phyloP scores from a whole-genome alignment of 2,888 invertebrate species.

The Parthenolecanium corni region DNA sequence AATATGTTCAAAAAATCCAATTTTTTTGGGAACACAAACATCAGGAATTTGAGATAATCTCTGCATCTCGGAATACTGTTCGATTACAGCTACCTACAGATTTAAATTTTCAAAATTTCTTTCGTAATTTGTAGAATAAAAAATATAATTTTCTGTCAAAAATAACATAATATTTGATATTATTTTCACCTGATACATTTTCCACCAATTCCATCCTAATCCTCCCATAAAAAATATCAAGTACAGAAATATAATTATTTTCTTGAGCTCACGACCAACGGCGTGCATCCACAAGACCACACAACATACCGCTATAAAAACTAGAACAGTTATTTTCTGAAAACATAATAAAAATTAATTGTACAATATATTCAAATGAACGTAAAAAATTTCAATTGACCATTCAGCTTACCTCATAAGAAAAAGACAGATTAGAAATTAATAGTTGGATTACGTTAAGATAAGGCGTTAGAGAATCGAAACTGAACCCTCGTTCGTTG shows the following conservation, averaged over 20 bases:
- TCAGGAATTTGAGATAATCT: slow-evolving; percentile 2
- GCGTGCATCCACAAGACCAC: slow-evolving; percentile 18
- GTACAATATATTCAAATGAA: neutral
- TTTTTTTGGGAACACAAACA: slow-evolving; percentile 10
- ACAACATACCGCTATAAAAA: neutral
- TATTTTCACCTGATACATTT: slow-evolving; percentile 15
- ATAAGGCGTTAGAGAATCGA: slow-evolving; percentile 9
- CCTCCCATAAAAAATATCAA: slow-evolving; percentile 11
- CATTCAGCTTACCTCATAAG: neutral
- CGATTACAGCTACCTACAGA: slow-evolving; percentile 1
- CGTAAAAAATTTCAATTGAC: neutral
- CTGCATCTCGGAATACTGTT: slow-evolving; percentile 1
- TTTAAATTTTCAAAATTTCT: neutral
- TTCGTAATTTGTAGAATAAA: too few species aligned
- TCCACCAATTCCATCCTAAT: slow-evolving; percentile 10
- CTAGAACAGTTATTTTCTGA: slow-evolving; percentile 4
- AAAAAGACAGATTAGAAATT: neutral
- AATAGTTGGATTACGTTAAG: slow-evolving; percentile 7
- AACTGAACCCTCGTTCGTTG: slow-evolving; percentile 11
- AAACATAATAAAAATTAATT: neutral
- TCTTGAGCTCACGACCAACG: slow-evolving; percentile 7
- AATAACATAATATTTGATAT: neutral
- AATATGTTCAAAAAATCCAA: neutral
- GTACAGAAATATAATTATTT: slow-evolving; percentile 13
- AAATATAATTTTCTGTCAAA: neutral